Percentiles rank a stretch among this genome's conserved stretches.
Evolutionary conservation across 2,113 vertebrate species (phyloP).

Genomic region (Lagopus leucura): DNA sequence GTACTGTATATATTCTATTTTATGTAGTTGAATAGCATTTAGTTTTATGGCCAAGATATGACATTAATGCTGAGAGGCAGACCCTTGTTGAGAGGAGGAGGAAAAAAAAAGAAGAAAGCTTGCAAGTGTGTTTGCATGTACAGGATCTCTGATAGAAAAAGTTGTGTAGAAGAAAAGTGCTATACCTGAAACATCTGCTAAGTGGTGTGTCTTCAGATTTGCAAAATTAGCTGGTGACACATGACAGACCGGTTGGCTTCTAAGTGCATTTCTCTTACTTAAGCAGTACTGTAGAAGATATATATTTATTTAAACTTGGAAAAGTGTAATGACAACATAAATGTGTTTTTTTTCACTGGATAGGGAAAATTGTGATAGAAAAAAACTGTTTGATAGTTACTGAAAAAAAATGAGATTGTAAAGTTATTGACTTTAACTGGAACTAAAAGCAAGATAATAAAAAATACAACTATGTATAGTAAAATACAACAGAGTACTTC

Average conservation of each 20-base stretch:
- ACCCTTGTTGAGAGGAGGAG: not conserved
- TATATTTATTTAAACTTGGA: not conserved
- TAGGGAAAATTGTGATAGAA: not conserved
- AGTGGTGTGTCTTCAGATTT: not conserved
- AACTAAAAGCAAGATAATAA: not conserved
- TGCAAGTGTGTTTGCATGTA: not conserved
- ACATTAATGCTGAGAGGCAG: not conserved
- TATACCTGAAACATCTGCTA: not conserved
- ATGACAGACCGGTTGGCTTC: not conserved
- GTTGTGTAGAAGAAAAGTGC: not conserved
- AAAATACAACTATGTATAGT: not conserved
- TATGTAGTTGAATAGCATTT: not conserved
- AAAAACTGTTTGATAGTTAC: not conserved
- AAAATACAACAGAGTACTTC: not conserved
- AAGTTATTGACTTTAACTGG: not conserved
- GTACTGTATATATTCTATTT: not conserved
- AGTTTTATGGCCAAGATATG: conserved; percentile 11
- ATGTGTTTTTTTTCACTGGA: not conserved
- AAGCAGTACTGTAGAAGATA: not conserved
- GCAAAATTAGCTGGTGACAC: not conserved
- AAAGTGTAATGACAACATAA: not conserved
- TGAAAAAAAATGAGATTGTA: not conserved
- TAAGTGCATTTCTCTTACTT: not conserved
- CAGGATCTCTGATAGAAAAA: not conserved
- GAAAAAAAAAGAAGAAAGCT: not conserved